A percentile compares a stretch with the other conserved stretches of the same genome.
Conservation (phyloP, 2,888 invertebrate species). For the Digitonthophagus gazella region DNA sequence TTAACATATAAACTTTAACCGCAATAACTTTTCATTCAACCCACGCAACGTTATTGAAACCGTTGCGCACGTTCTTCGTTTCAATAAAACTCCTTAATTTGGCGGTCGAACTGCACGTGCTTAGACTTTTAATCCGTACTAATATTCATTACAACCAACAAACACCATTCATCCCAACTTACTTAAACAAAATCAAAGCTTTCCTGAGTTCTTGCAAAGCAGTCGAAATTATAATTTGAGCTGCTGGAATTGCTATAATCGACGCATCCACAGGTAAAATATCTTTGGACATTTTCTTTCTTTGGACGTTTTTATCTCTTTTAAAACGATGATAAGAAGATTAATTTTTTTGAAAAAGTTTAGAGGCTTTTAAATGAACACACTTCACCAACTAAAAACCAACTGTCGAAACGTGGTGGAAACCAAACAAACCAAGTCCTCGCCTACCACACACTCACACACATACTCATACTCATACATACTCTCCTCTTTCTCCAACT, state of each 20-base stretch:
- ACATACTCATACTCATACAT: too few species aligned
- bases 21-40: background rate
- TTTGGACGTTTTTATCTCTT: background rate
- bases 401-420: slow-evolving; percentile 1
- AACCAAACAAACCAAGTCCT: background rate
- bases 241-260: slow-evolving; percentile 51
- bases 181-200: slow-evolving; percentile 55
- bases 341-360: background rate
- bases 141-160: background rate
- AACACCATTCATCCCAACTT: slow-evolving; percentile 37
- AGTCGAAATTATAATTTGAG: slow-evolving; percentile 54
- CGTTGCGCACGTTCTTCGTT: background rate
- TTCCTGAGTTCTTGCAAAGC: slow-evolving; percentile 53
- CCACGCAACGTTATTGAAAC: background rate
- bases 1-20: too few species aligned
- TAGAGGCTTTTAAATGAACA: background rate
- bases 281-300: slow-evolving; percentile 35
- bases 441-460: too few species aligned
- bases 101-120: background rate
- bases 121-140: background rate
- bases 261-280: slow-evolving; percentile 44
- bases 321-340: background rate
- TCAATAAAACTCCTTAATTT: background rate
- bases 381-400: background rate
- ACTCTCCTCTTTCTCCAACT: slow-evolving; percentile 2